A percentile compares a stretch with the other conserved stretches of the same genome.
Conservation (phyloP, 2,797 vertebrate genomes). For the Rhinatrema bivittatum region DNA sequence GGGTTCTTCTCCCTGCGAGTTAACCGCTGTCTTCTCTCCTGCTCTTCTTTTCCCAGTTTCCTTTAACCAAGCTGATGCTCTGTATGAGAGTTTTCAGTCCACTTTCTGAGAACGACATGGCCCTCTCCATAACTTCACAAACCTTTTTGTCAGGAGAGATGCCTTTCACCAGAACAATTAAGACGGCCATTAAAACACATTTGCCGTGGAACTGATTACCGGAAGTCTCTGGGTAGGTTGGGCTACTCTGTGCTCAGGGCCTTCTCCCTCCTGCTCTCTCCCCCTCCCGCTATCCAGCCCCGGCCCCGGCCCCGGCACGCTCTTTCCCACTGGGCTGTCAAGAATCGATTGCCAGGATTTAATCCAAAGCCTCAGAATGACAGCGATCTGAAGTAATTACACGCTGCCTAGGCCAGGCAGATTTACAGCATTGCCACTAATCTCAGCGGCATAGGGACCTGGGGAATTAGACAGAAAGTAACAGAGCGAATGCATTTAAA, state of each 20-base stretch:
- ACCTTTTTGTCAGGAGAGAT: too few relatives aligned
- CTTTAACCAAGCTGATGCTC: conserved; percentile 24
- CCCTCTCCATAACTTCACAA: too few relatives aligned
- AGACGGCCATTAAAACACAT: conserved; percentile 8
- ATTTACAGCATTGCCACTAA: conserved; percentile 54
- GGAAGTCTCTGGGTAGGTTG: conserved; percentile 14
- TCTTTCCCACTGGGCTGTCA: conserved; percentile 24
- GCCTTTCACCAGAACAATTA: too few relatives aligned
- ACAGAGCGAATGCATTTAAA: conserved; percentile 58
- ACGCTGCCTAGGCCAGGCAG: conserved; percentile 44
- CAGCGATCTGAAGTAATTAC: conserved; percentile 63
- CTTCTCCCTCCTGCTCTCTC: not conserved
- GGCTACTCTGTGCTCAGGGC: not conserved
- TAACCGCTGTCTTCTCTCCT: too few relatives aligned
- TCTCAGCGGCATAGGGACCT: conserved; percentile 53
- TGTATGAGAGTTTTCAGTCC: too few relatives aligned
- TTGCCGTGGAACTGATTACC: not conserved
- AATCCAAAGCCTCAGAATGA: conserved; percentile 43
- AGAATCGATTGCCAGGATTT: conserved; percentile 32
- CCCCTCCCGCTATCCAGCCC: too few relatives aligned
- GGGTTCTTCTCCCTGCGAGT: too few relatives aligned
- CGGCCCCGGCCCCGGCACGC: too few relatives aligned
- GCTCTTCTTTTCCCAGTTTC: too few relatives aligned
- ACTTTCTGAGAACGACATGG: too few relatives aligned
- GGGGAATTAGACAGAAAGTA: conserved; percentile 60